Percentiles rank a stretch among this genome's conserved stretches.
Conservation (phyloP, 2,113 vertebrate species). For the pig (Sus scrofa) region T2T-Sscrofa CM000826.6:58326501-58327000, state of each 20-base stretch:
- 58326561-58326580: slow-evolving; percentile 23
- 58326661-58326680: background rate
- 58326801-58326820: slow-evolving; percentile 11
- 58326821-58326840: background rate
- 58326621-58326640: background rate
- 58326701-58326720: background rate
- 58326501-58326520: background rate
- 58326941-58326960: background rate
- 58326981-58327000: background rate
- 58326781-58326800: background rate
- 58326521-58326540: background rate
- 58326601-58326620: background rate
- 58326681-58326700: slow-evolving; percentile 40
- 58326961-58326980: background rate
- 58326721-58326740: background rate
- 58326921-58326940: background rate
- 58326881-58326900: background rate
- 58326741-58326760: background rate
- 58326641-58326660: background rate
- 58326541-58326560: background rate
- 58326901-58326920: background rate
- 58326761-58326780: background rate
- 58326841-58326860: background rate
- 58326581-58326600: background rate
- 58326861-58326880: slow-evolving; percentile 29